Base-by-base conservation (phyloP, 2,797 vertebrate species). In the Echeneis naucrates region DNA sequence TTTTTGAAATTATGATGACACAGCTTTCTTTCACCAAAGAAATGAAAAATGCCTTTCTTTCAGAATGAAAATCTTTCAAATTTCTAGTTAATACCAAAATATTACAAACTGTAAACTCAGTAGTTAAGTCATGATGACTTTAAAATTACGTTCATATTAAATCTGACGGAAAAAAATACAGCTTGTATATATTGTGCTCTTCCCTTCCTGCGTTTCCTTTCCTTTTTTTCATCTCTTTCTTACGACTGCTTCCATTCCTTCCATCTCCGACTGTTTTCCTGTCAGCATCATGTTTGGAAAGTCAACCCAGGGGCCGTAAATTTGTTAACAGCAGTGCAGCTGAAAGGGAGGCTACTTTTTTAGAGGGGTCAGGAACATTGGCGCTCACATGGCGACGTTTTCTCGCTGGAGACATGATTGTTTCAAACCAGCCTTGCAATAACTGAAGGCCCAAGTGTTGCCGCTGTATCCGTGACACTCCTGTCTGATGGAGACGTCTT, bases 341-440 rank as follows among this genome's bases (percentile, higher is more conserved):
- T 82, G 82, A 87, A 88, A 91, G 89, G 82, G 83, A 84, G 90
- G 87, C 88, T 82, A 67, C 90, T 81, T 77, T 83, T 75, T 80
- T 33, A 8, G 82, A 75, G 89, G 88, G 88, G 86, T 93, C 83
- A 81, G 80, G 77, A 85, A 80, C 82, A 65, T 80, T 72, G 48
- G 60, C 17, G 58, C 80, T 88, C 75, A 77, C 83, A 76, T 72
- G 83, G 85, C 78, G 80, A 78, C 78, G 76, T 85, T 86, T 68
- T 88, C 87, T 90, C 78, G 42, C 73, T 62, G 66, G 32, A 48
- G 78, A 67, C 71, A 77, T 80, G 82, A 85, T 95, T 96, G 95
- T 96, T 96, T 95, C 95, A 96, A n/a, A 90, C 80, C 75, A 70
- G 78, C 92, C 87, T 91, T 91, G 75, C 86, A 89, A 87, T 77